A percentile compares a stretch with the other conserved stretches of the same genome.
phyloP scores from a whole-genome alignment of 2,888 invertebrate genomes.

The Nymphalis urticae region DNA sequence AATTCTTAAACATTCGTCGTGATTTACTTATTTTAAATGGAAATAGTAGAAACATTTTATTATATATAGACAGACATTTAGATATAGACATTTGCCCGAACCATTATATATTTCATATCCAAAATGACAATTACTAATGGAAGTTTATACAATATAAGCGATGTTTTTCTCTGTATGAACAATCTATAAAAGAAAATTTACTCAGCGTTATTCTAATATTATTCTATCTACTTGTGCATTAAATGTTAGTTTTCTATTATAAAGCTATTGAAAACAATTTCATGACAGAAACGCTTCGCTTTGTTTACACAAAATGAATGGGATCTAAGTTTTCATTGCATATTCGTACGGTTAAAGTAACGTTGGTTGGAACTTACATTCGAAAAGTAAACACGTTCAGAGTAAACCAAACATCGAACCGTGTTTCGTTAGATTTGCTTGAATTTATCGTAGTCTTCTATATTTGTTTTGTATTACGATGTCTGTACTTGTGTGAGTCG shows the following conservation, averaged over 20 bases:
- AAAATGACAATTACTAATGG: too few relatives aligned
- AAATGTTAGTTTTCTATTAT: conserved; percentile 6
- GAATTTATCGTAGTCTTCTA: conserved; percentile 49
- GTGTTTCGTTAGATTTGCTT: conserved; percentile 52
- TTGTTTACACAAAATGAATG: conserved; percentile 2
- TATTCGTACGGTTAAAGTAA: conserved; percentile 40
- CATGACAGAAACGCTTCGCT: not conserved
- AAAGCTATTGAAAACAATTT: conserved; percentile 7
- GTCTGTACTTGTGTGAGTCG: conserved; percentile 45
- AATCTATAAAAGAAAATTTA: not conserved
- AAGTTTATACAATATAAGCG: not conserved
- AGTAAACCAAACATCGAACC: conserved; percentile 49
- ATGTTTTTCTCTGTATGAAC: not conserved
- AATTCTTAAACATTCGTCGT: too few relatives aligned
- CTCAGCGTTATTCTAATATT: not conserved
- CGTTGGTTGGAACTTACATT: conserved; percentile 50
- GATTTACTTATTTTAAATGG: too few relatives aligned
- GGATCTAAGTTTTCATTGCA: conserved; percentile 25
- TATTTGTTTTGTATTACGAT: conserved; percentile 54
- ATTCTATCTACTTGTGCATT: not conserved
- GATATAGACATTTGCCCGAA: too few relatives aligned
- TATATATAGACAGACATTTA: too few relatives aligned
- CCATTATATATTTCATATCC: too few relatives aligned
- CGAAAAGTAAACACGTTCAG: conserved; percentile 53
- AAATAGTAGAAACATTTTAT: too few relatives aligned